Base-by-base conservation (phyloP, 1,140 invertebrate genomes). In the Aphelinus atriplicis region DNA sequence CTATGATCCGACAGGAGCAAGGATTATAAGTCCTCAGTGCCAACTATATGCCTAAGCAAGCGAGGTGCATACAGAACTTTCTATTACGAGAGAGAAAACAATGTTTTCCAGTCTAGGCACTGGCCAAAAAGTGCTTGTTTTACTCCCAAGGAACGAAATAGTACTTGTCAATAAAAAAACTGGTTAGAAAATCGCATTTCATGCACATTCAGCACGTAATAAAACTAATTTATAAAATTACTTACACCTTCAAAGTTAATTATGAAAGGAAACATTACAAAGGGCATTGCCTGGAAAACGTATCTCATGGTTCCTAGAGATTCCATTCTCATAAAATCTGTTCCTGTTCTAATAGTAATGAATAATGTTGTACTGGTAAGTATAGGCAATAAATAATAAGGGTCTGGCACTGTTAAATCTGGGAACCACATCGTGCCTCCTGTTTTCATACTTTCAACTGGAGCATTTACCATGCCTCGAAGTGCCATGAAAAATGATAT, bases 391-490 rank as follows among this genome's bases (percentile, higher is more conserved):
- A 95, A 74, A 82, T 94, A 99, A 85, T 91, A 97, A 7, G 97
- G 97, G 90, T 99, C 98, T 47, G 93, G 87, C 6, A 96, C 79
- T 3, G 96, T 97, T 9, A 99, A 90, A 90, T 99, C 96, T 1
- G 90, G 89, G 84, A 99, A 97, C 98, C 98, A 99, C 67, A 90
- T 93, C 0, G 97, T 74, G 3, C 98, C 98, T n/a, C 97, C 98
- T 43, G 90, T 87, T 76, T 91, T 91, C 90, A 99, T 90, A 84
- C 95, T 96, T 70, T 95, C 94, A 7, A 99, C 92, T 1, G 96
- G 97, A 7, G 93, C 88, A 81, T 93, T 94, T 1, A 96, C 91
- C 96, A 99, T 98, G 77, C 88, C 82, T 82, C 94, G 89, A 7
- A 99, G 84, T 0, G 92, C 95, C 82, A 95, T 89, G 82, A 98